Base-by-base conservation (phyloP, 2,888 invertebrate species). In the Formica aserva region DNA sequence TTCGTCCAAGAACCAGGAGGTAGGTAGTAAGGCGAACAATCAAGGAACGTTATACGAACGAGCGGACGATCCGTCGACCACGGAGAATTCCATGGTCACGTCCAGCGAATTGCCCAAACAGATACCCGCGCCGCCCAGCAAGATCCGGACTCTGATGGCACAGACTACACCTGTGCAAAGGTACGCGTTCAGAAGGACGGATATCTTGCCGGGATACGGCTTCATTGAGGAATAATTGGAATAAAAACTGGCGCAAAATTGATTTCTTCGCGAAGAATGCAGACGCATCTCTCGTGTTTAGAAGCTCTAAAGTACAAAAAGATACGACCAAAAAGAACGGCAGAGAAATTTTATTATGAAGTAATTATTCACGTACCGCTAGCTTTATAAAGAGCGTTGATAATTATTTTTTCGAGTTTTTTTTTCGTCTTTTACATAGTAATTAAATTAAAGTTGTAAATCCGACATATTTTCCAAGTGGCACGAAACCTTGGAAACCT, bases 31-130 rank as follows among this genome's bases (percentile, higher is more conserved):
- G 3, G 57, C 81, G 3, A 84, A 6, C 11, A 84, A 82, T 29
- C 66, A 83, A 29, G 81, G 78, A 0, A 45, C 80, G 22, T 52
- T 82, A 22, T 85, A 87, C 18, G 85, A 52, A 52, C 18, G 55
- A 1, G 13, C 11, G 13, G 87, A 90, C 41, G 89, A 91, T 66
- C 69, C 87, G 8, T 90, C 92, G 9, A 94, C 94, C 9, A 93
- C 94, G 22, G 94, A 94, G 72, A 92, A 89, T 74, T 90, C 93
- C 9, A 90, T 94, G 85, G 94, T 94, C 6, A 95, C 95, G 0
- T 95, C 94, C 48, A 95, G 95, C 87, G 95, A 95, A 77, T 87
- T 95, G 52, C 95, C 95, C 0, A 95, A 95, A 84, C 95, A 95
- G 85, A 95, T 95, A 81, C 95, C 95, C 18, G 93, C 95, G 3